phyloP scores from a whole-genome alignment of 2,113 vertebrate species.

The Gymnorhina tibicen region DNA sequence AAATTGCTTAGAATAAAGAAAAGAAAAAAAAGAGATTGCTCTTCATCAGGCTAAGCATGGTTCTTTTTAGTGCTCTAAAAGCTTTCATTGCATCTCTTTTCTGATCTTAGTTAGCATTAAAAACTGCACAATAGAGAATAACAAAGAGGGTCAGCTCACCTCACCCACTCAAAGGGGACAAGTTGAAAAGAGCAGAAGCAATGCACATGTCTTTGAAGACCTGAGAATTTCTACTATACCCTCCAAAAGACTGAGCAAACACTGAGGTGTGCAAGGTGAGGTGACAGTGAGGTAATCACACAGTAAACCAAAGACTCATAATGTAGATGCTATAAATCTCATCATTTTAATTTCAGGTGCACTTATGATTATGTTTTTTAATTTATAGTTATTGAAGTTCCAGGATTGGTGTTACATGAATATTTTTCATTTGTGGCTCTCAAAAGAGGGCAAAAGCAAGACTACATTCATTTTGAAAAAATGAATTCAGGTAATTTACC shows the following conservation, averaged over 20 bases:
- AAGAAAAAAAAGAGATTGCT: neutral
- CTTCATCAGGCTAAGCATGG: neutral
- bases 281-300: neutral
- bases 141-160: neutral
- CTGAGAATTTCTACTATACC: neutral
- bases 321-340: neutral
- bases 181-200: neutral
- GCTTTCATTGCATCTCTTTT: neutral
- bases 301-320: neutral
- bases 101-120: neutral
- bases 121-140: neutral
- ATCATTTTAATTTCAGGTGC: neutral
- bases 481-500: neutral
- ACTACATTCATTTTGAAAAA: neutral
- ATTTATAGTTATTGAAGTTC: neutral
- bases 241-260: neutral
- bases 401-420: neutral
- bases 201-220: neutral
- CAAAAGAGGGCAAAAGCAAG: neutral
- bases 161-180: neutral
- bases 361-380: neutral
- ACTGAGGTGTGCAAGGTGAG: neutral
- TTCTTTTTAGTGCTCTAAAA: neutral
- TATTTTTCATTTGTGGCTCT: neutral
- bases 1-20: neutral